Percentiles rank a stretch among this genome's conserved stretches.
Conservation (phyloP, 1,140 invertebrate genomes). For the Cyclargus thomasi region DNA sequence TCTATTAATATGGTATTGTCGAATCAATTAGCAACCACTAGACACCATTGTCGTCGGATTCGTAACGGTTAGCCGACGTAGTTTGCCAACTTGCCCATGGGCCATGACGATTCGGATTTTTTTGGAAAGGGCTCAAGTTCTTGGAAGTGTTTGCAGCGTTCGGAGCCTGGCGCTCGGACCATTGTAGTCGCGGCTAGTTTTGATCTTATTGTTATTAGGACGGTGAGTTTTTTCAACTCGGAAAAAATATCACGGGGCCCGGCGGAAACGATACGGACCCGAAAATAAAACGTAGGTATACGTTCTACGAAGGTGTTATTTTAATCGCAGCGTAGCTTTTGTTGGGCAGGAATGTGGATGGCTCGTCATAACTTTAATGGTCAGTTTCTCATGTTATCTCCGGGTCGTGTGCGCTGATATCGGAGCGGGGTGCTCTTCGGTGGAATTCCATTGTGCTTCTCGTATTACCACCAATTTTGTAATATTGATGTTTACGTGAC, state of each 20-base stretch:
- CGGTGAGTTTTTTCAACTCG: constrained; percentile 69
- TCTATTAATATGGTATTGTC: background rate
- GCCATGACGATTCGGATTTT: constrained; percentile 68
- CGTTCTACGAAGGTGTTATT: constrained; percentile 72
- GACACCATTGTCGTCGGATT: constrained; percentile 6
- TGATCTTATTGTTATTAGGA: constrained; percentile 75
- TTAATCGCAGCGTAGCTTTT: constrained; percentile 67
- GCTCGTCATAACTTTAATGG: constrained; percentile 72
- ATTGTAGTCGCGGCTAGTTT: constrained; percentile 72
- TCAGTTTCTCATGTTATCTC: constrained; percentile 47
- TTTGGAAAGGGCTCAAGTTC: constrained; percentile 62
- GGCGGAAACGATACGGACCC: constrained; percentile 70
- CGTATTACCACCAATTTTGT: too few relatives aligned
- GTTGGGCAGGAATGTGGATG: constrained; percentile 71
- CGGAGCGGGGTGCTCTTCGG: background rate
- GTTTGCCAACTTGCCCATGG: constrained; percentile 55
- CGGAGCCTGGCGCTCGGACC: constrained; percentile 68
- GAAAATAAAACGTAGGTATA: constrained; percentile 67
- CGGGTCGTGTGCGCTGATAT: background rate
- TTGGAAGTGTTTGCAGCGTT: constrained; percentile 60
- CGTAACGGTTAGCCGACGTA: constrained; percentile 23
- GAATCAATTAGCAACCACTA: constrained; percentile 10
- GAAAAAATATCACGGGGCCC: constrained; percentile 71
- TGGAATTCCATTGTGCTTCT: too few relatives aligned
- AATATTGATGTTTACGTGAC: too few relatives aligned